Base-by-base conservation (phyloP, 2,113 vertebrate species). In the Calyptommatus sinebrachiatus region DNA sequence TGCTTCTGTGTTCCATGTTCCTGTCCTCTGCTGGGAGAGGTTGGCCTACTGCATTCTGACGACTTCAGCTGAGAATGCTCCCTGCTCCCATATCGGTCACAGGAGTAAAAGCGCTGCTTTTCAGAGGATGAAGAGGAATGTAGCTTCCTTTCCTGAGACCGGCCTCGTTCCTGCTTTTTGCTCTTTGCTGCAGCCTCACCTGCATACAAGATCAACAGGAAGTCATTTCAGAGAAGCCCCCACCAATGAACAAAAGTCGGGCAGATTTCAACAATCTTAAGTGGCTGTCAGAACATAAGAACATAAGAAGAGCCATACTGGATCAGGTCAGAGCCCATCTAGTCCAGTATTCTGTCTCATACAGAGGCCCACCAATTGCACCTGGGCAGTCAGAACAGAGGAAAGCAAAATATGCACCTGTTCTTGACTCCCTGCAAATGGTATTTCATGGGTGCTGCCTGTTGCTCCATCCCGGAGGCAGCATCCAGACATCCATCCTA, bases 41-140 rank as follows among this genome's bases (percentile, higher is more conserved):
- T 93, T 35, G 97, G 96, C 83, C 97, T 96, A 92, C 97, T 99
- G 79, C 95, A 89, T 2, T 96, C 92, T 0, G 94, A 92, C 62
- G 96, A 96, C 82, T 96, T 97, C 89, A 94, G 92, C 75, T 95
- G 95, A n/a, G 93, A 94, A 61, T 94, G 96, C 75, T 98, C 97
- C 21, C 97, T 94, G 92, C 97, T 95, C 89, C 97, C 96, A 0
- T 97, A 99, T 88, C 97, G 97, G 87, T 99, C 97, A 0, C 98
- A 99, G 60, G 98, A 99, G 89, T 98, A 99, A 93, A 98, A 99
- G 29, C 97, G 97, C 80, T 99, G 98, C 91, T 98, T 99, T 81
- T 99, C 97, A 0, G 94, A 94, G 0, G 97, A 96, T 1, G 97
- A 97, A 6, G 97, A 96, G 2, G 97, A 97, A 29, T 97, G 96